These are phyloP conservation scores for Rhegmatorhina hoffmannsi DNA, from an alignment of 2,113 vertebrate species.

Conservation along the genomic window DNA sequence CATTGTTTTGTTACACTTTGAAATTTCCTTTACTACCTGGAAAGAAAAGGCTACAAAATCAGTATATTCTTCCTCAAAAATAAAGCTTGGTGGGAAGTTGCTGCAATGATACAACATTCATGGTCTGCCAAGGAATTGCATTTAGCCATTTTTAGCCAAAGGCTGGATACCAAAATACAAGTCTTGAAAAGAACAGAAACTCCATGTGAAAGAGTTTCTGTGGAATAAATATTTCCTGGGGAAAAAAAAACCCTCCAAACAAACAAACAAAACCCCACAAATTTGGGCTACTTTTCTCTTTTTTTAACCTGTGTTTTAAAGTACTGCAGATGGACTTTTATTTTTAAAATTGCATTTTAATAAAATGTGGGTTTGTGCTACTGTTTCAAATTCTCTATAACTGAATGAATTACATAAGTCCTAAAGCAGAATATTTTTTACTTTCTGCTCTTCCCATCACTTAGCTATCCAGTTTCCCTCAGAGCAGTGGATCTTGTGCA, in stretches of 20 bases:
- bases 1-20: not conserved
- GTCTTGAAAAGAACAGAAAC: not conserved
- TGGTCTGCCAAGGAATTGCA: not conserved
- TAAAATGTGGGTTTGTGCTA: not conserved
- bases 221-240: not conserved
- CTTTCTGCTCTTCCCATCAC: not conserved
- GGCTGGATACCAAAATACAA: not conserved
- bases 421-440: not conserved
- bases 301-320: not conserved
- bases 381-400: not conserved
- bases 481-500: not conserved
- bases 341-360: not conserved
- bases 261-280: not conserved
- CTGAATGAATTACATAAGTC: not conserved
- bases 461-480: not conserved
- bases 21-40: not conserved
- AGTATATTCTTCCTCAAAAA: not conserved
- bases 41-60: not conserved
- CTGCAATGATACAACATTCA: not conserved
- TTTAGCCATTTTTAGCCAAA: slow-evolving; percentile 13
- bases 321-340: not conserved
- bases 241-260: not conserved
- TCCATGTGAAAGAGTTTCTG: not conserved
- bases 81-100: not conserved
- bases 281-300: not conserved